These are phyloP conservation scores for Puma concolor DNA, from an alignment of 2,113 vertebrate species.

Conservation along the genomic window DNA sequence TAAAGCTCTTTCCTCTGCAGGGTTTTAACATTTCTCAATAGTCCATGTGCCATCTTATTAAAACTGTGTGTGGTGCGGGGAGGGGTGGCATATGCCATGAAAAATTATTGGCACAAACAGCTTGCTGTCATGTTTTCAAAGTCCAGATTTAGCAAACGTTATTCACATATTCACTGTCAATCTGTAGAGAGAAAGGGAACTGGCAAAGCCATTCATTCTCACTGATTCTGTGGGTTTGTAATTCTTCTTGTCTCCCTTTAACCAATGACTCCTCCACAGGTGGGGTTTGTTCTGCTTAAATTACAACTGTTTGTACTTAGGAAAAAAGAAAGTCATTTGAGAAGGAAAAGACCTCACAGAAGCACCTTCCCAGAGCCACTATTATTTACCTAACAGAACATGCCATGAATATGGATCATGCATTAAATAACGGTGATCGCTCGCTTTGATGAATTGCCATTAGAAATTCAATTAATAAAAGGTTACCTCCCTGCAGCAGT, in stretches of 20 bases:
- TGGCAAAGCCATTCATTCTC: slow-evolving; percentile 47
- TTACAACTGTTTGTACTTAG: slow-evolving; percentile 37
- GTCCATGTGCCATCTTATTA: slow-evolving; percentile 77
- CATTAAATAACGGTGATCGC: slow-evolving; percentile 36
- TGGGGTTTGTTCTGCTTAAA: slow-evolving; percentile 17
- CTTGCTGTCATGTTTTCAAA: slow-evolving; percentile 77
- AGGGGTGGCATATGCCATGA: slow-evolving; percentile 71
- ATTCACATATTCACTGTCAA: slow-evolving; percentile 71
- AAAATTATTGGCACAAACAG: slow-evolving; percentile 76
- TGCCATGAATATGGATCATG: slow-evolving; percentile 43
- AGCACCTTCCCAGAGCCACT: not conserved
- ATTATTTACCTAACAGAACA: slow-evolving; percentile 51
- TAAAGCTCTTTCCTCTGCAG: slow-evolving; percentile 83
- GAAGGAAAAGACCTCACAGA: not conserved
- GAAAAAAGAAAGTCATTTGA: not conserved
- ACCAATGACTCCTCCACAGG: slow-evolving; percentile 42
- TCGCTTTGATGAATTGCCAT: slow-evolving; percentile 57
- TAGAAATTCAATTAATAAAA: slow-evolving; percentile 74
- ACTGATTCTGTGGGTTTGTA: not conserved
- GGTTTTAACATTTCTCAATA: slow-evolving; percentile 78
- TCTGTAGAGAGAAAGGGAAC: slow-evolving; percentile 62
- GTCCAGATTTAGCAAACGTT: slow-evolving; percentile 65
- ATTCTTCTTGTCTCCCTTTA: slow-evolving; percentile 40
- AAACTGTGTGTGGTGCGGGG: slow-evolving; percentile 68
- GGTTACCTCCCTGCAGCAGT: slow-evolving; percentile 48